Conservation (phyloP, 2,797 vertebrate genomes). For the Nyctalus aviator region DNA sequence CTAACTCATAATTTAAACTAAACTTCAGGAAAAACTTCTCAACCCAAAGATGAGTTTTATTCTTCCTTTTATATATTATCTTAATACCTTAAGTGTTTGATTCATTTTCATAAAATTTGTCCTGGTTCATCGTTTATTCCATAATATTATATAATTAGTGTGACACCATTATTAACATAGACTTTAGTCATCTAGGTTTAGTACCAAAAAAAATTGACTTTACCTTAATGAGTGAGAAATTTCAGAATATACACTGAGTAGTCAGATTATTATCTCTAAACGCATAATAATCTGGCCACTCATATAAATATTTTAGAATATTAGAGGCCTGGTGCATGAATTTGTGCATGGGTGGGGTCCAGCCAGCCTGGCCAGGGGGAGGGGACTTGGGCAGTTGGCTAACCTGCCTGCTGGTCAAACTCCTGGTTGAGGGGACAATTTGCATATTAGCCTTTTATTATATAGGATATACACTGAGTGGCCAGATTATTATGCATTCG, state of each 20-base stretch:
- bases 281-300: no score
- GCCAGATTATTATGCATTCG: no score
- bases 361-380: no score
- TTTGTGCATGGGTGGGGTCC: no score
- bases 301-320: no score
- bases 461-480: neutral
- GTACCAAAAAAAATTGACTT: neutral
- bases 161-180: neutral
- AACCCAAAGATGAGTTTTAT: neutral
- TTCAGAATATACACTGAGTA: neutral
- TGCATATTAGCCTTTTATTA: no score
- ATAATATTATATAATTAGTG: neutral
- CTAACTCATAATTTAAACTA: neutral
- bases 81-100: neutral
- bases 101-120: neutral
- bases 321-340: no score
- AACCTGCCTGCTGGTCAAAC: no score
- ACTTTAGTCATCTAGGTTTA: neutral
- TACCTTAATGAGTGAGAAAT: neutral
- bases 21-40: neutral
- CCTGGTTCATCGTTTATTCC: neutral
- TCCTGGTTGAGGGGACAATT: no score
- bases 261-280: no score
- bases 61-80: neutral
- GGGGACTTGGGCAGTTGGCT: no score